A percentile compares a stretch with the other conserved stretches of the same genome.
Conservation (phyloP, 2,113 vertebrate species). For the Galeopterus variegatus region DNA sequence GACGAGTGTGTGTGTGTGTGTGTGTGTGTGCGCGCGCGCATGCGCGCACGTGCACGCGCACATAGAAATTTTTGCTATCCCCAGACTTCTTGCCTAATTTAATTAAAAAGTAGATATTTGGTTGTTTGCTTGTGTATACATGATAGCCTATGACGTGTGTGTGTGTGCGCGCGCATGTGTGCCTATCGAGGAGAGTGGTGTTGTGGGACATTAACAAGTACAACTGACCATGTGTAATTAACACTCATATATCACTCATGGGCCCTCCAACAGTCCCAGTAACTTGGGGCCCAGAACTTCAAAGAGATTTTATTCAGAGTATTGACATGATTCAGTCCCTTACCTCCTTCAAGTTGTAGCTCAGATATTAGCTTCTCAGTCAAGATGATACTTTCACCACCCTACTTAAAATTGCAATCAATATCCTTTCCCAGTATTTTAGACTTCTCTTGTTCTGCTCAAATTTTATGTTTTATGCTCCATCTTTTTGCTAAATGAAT, state of each 20-base stretch:
- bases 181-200: background rate
- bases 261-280: background rate
- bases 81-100: background rate
- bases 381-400: background rate
- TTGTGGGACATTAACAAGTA: background rate
- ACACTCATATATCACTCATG: background rate
- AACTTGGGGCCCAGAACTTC: background rate
- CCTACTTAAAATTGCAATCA: background rate
- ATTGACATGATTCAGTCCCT: background rate
- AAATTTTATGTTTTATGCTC: background rate
- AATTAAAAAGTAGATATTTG: background rate
- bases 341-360: background rate
- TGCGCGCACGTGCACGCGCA: no score
- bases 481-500: conserved; percentile 23
- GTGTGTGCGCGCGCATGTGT: background rate
- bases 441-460: background rate
- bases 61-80: background rate
- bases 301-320: background rate
- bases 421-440: background rate
- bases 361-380: background rate
- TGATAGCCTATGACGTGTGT: background rate
- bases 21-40: no score
- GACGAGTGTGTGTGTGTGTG: background rate
- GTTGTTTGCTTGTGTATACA: background rate
- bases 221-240: background rate